Evolutionary conservation across 1,140 invertebrate genomes (phyloP), one percentile per base, ranked within the genome.

Genomic region (Eufriesea mexicana): DNA sequence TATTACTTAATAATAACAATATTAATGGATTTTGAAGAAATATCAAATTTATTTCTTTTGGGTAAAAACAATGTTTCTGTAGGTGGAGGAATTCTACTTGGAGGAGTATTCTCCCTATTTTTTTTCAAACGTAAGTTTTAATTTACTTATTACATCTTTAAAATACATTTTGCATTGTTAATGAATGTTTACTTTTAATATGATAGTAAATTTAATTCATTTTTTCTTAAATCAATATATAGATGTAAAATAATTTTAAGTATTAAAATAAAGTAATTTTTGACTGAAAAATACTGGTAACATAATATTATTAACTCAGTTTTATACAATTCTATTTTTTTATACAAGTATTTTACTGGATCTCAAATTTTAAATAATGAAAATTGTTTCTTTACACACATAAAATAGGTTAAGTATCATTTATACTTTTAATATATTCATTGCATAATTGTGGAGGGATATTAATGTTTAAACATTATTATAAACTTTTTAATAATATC

Each of bases 1-100:
- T 91, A 84, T 81, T 25, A 57, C 54, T 20, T 66, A 67, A 83
- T 66, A 68, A 35, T 75, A 49, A 7, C 74, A 10, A 42, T 42
- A 57, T 83, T 59, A 45, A 2, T 23, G 20, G 25, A 62, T n/a
- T 12, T 55, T 47, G 2, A 42, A n/a, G 25, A 51, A 12, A 18
- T 59, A 47, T 59, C n/a, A 18, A 51, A 10, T 77, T 59, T 66
- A 28, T 55, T 79, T 25, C 23, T 42, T 66, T 28, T 47, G 47
- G n/a, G 25, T 73, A 55, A 77, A 70, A 70, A 70, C 42, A 8
- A 57, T 14, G 23, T 67, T 59, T 86, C 95, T 95, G 90, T 90
- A 97, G 97, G 96, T 86, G 96, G 96, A 89, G 97, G 97, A 84
- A 83, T 96, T 64, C 74, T 96, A 49, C 88, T 97, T 80, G 97